Evolutionary conservation across 2,113 vertebrate genomes (phyloP), one percentile per base, ranked within the genome.

Genomic region (Saccopteryx bilineata): DNA sequence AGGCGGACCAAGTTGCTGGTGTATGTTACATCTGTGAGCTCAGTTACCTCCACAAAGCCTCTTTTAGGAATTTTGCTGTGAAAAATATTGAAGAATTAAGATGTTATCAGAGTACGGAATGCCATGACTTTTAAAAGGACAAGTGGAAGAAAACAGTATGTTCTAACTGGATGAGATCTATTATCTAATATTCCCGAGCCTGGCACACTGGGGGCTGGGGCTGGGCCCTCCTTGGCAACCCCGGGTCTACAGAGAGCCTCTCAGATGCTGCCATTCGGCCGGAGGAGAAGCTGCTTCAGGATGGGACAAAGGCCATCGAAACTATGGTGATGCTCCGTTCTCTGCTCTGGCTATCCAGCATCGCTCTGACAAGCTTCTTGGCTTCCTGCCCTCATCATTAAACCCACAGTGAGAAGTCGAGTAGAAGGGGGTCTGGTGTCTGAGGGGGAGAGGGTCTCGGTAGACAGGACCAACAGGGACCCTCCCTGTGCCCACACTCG

Each of bases 11-110:
- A 87, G 98, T 99, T 99, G 95, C 99, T 99, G 90, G 98, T 99
- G 97, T 99, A 99, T 1, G 99, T 99, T 94, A 99, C 99, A 61
- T 99, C 99, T 0, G 99, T 99, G 71, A 99, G 98, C 97, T 99
- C 99, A 0, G 99, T 99, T 93, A 99, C 99, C 97, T 99, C 99
- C 26, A 99, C 99, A 26, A 99, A 99, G 90, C 98, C 99, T 97
- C 99, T 99, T 80, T 99, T 99, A 33, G 99, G 99, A 65, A 99
- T 96, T 81, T 99, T 99, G 98, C 98, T 98, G 91, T 85, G 90
- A 54, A 75, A 69, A 95, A 91, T 0, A 24, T 0, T 0, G 19
- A 84, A 0, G n/a, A 88, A 58, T 79, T 31, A 97, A 68, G 83
- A 69, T 17, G 19, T 63, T 9, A 75, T 28, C 0, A 1, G 79